These are phyloP conservation scores for Dasyurus viverrinus DNA, from an alignment of 2,113 vertebrate genomes.

Conservation along the genomic window DNA sequence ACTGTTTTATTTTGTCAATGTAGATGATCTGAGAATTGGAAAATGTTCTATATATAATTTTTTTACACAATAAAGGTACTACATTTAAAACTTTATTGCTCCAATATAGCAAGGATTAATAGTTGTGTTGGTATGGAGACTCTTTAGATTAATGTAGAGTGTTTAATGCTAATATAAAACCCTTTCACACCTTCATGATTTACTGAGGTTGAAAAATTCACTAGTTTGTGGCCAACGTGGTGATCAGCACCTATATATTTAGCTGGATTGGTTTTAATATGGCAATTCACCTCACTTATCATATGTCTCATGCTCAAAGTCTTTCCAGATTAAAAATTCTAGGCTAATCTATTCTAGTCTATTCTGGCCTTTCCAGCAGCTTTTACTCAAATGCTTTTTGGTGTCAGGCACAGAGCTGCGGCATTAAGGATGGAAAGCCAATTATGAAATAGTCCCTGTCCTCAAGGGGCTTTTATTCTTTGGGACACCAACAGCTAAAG, in stretches of 20 bases:
- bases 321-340: background rate
- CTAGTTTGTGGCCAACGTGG: background rate
- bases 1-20: background rate
- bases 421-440: background rate
- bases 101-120: background rate
- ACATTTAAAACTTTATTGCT: background rate
- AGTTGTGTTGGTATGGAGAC: background rate
- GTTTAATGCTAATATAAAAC: background rate
- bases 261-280: background rate
- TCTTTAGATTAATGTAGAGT: background rate
- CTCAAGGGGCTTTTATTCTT: background rate
- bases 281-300: background rate
- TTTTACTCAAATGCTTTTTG: background rate
- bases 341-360: background rate
- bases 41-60: background rate
- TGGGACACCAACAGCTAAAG: background rate
- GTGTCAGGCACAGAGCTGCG: background rate
- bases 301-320: background rate
- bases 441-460: background rate
- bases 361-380: background rate
- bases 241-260: background rate
- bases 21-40: background rate
- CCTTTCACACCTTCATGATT: background rate
- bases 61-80: background rate
- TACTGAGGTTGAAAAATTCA: background rate